phyloP scores from a whole-genome alignment of 2,113 vertebrate genomes.

The Rhombomys opimus region DNA sequence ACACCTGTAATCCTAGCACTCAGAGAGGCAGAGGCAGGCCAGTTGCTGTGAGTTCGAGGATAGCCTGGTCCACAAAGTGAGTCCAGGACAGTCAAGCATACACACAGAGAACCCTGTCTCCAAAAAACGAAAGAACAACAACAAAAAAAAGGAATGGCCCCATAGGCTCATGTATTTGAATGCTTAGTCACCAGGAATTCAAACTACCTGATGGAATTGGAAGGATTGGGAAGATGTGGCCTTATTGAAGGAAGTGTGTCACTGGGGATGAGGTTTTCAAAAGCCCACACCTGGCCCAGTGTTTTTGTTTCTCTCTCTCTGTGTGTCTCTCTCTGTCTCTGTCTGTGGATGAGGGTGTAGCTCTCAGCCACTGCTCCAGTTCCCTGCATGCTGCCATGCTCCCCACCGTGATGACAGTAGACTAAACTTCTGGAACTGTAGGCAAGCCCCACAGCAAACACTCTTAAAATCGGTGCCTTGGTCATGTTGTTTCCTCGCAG shows the following conservation, averaged over 20 bases:
- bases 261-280: background rate
- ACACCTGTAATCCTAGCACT: no score
- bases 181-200: background rate
- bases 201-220: background rate
- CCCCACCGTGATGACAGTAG: no score
- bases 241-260: background rate
- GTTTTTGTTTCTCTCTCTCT: background rate
- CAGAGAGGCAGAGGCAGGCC: no score
- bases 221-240: background rate
- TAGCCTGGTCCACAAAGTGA: no score
- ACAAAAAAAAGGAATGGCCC: background rate
- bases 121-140: no score
- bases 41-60: no score
- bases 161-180: background rate
- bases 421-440: background rate
- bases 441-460: background rate
- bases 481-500: background rate
- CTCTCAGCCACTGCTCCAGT: background rate
- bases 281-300: background rate
- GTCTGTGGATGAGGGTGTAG: background rate
- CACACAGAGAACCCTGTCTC: no score
- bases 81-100: no score
- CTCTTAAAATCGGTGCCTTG: background rate
- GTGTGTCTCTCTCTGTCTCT: no score
- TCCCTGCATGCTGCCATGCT: background rate